Evolutionary conservation across 2,113 vertebrate species (phyloP), one percentile per base, ranked within the genome.

Genomic region (Haplochromis vanheusdeni): DNA sequence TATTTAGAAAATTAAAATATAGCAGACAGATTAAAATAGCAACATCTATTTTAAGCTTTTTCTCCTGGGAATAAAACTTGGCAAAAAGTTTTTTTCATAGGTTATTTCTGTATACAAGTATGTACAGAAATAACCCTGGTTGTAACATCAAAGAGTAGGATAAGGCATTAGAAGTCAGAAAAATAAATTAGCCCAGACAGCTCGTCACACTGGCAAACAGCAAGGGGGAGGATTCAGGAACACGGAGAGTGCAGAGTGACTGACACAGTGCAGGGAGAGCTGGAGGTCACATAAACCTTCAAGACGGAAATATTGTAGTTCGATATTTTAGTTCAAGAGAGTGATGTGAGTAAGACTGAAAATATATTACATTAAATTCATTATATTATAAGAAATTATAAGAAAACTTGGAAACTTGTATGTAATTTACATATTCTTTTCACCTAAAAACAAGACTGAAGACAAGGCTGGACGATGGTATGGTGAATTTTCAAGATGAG

Each of bases 111-210:
- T 90, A 31, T 88, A 89, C 86, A 77, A 51, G 28, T 77, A 91
- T 90, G 89, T 83, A 58, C 88, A 86, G 84, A 89, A 90, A 88
- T 93, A 93, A 92, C 85, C 87, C 58, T 4, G 31, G 65, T 51
- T 70, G 88, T 92, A 86, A 88, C 91, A 91, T 94, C 84, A 93
- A 94, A 94, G 93, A 80, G 60, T 33, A 31, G 84, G 86, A 90
- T 83, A 82, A 91, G 84, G 73, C 49, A 68, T 83, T 83, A 89
- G 85, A 94, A 89, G 60, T 91, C 86, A 45, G 81, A 75, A 85
- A 93, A 90, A 87, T 88, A 51, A 93, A 92, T 93, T 86, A 90
- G 75, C 54, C 6, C 40, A 83, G 91, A 88, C 89, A 89, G 88
- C 89, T 87, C 31, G 23, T 91, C 88, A 87, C 82, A 89, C 68